Conservation (phyloP, 2,888 invertebrate species). For the Drosophila fungiperda region DNA sequence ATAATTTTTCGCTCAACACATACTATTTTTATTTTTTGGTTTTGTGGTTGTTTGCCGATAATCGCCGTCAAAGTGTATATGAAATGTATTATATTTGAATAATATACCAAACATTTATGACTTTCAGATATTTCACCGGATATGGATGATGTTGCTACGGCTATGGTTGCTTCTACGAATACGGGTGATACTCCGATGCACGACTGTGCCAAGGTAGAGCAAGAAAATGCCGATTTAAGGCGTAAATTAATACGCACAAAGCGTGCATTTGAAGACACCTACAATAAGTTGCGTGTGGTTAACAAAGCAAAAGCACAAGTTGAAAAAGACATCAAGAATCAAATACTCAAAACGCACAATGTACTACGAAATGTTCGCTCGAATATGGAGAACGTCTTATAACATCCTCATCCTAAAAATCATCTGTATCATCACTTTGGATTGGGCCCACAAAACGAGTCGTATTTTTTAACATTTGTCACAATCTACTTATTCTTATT, state of each 20-base stretch:
- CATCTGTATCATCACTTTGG: conserved; percentile 12
- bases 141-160: conserved; percentile 9
- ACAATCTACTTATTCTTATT: conserved; percentile 16
- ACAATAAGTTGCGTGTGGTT: conserved; percentile 90
- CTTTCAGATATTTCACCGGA: conserved; percentile 33
- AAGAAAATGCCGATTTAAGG: conserved; percentile 90
- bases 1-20: too few relatives aligned
- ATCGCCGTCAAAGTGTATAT: too few relatives aligned
- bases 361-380: conserved; percentile 91
- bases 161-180: not conserved
- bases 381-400: conserved; percentile 87
- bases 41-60: too few relatives aligned
- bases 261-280: conserved; percentile 91
- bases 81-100: not conserved
- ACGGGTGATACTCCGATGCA: conserved; percentile 54
- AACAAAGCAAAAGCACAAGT: conserved; percentile 93
- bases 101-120: not conserved
- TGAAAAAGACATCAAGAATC: conserved; percentile 92
- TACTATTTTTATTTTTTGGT: too few relatives aligned
- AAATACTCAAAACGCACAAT: conserved; percentile 92
- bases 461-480: conserved; percentile 10
- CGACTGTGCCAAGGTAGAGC: conserved; percentile 86
- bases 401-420: conserved; percentile 58
- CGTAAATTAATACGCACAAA: conserved; percentile 90
- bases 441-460: conserved; percentile 18